Evolutionary conservation across 2,113 vertebrate species (phyloP).

Genomic region (Pogonocichla stellata): DNA sequence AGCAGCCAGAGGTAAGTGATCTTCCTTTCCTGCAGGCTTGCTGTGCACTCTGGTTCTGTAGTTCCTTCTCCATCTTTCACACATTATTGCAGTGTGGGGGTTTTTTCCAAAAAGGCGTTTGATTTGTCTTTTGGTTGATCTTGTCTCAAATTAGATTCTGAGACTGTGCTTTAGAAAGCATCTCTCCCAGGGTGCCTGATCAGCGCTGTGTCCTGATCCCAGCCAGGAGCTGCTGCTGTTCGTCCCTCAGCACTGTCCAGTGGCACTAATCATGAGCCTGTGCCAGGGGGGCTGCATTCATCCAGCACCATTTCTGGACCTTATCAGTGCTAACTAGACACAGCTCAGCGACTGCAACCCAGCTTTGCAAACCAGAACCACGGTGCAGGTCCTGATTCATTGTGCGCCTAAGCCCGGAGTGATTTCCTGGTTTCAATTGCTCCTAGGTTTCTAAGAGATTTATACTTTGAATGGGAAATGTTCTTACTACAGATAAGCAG

Average conservation of each 20-base stretch:
- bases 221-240: background rate
- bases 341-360: background rate
- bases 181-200: background rate
- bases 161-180: background rate
- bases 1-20: background rate
- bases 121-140: slow-evolving; percentile 9
- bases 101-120: background rate
- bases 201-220: background rate
- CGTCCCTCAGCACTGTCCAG: background rate
- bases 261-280: background rate
- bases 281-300: background rate
- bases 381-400: background rate
- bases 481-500: background rate
- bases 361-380: background rate
- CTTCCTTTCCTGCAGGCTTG: background rate
- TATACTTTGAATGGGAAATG: background rate
- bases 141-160: background rate
- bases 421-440: background rate
- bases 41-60: background rate
- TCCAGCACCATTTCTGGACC: background rate
- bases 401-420: background rate
- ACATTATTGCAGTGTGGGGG: background rate
- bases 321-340: background rate
- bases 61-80: background rate
- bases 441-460: background rate